phyloP scores from a whole-genome alignment of 2,797 vertebrate genomes.

The Brachyalestes nurse region DNA sequence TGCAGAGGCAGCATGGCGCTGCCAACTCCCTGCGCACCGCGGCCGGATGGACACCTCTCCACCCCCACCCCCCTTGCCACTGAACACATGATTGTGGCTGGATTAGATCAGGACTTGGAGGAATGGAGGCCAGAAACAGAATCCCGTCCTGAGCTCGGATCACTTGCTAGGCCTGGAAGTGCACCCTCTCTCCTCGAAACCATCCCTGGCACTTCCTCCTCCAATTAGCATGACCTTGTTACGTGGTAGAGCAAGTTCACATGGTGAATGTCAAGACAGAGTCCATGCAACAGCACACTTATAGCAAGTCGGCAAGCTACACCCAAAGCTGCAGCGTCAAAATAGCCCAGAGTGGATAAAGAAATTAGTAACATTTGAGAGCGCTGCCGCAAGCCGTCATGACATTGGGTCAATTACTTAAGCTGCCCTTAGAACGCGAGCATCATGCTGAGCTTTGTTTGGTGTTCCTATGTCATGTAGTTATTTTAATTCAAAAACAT shows the following conservation, averaged over 20 bases:
- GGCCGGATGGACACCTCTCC: conserved; percentile 64
- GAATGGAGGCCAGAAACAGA: conserved; percentile 73
- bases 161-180: conserved; percentile 53
- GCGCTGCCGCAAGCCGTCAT: not conserved
- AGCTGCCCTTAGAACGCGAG: conserved; percentile 48
- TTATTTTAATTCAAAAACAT: too few species aligned
- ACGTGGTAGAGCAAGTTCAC: conserved; percentile 49
- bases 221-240: conserved; percentile 80
- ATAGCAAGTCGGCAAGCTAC: conserved; percentile 45
- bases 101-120: conserved; percentile 71
- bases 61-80: conserved; percentile 50
- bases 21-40: conserved; percentile 54
- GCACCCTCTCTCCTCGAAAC: conserved; percentile 55
- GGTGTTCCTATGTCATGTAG: too few species aligned
- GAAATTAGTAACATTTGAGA: not conserved
- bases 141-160: conserved; percentile 70
- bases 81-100: conserved; percentile 70
- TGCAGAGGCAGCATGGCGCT: conserved; percentile 62
- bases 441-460: too few species aligned
- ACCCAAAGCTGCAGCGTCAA: conserved; percentile 67
- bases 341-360: conserved; percentile 64
- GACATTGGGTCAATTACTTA: not conserved
- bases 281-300: conserved; percentile 51
- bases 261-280: conserved; percentile 67
- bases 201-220: conserved; percentile 72